Evolutionary conservation across 2,888 invertebrate genomes (phyloP), one percentile per base, ranked within the genome.

Genomic region (Agrotis puta): DNA sequence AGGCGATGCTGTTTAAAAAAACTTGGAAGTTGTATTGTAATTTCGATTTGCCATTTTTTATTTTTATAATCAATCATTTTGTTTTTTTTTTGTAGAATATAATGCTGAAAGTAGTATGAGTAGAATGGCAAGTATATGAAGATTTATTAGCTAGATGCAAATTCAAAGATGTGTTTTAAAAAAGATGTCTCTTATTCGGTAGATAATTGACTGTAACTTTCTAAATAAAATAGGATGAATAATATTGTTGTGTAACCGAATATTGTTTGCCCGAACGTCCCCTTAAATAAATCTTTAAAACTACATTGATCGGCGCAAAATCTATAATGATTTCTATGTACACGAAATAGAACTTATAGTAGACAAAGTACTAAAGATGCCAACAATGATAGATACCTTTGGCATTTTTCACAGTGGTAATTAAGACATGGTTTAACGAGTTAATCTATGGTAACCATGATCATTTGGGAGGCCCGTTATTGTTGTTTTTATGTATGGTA

Each of bases 291-390:
- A 59, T 33, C 68, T 65, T 68, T 16, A 58, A 73, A 48, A 66
- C 59, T 78, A 81, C 81, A 86, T 84, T 82, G 88, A 87, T 84
- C 77, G 79, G 81, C 86, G 87, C 81, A 84, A 89, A 89, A 89
- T 90, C 81, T 84, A 84, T 90, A 90, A 90, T 89, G 70, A 74
- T 74, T 80, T 81, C 72, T 82, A 84, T 71, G 65, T 54, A 16
- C 54, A 57, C 39, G 79, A 43, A 75, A 73, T 83, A 83, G 77
- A 74, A 71, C 62, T 72, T 72, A 73, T 70, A 79, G 78, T 84
- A 71, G 63, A 69, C 33, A 72, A 75, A 39, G 39, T 39, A 39
- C 39, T 11, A 48, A 70, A 45, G 72, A 50, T 13, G 62, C 62
- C n/a, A 69, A 70, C 77, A 76, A 79, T 76, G 47, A 20, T 58